Percentiles rank a stretch among this genome's conserved stretches.
These are phyloP conservation scores for Zaprionus vittiger DNA, from an alignment of 1,140 invertebrate genomes.

Conservation along the genomic window DNA sequence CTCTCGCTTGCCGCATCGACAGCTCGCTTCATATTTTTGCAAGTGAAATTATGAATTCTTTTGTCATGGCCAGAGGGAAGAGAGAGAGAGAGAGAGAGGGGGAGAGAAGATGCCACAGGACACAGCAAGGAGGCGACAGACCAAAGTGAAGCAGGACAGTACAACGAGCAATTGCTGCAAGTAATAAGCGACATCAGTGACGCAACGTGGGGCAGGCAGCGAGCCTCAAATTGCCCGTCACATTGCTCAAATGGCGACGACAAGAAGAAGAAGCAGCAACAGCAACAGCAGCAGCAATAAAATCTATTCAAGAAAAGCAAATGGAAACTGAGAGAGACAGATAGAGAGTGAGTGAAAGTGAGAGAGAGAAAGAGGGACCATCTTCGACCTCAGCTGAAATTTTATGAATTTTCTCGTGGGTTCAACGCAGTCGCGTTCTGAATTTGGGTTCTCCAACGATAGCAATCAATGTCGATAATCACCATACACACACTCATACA, in stretches of 20 bases:
- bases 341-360: not conserved
- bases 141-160: not conserved
- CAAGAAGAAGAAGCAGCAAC: not conserved
- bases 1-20: not conserved
- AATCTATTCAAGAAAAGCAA: conserved; percentile 7
- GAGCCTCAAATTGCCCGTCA: conserved; percentile 29
- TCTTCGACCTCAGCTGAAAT: conserved; percentile 1
- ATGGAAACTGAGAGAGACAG: not conserved
- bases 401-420: conserved; percentile 1
- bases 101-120: not conserved
- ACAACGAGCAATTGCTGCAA: conserved; percentile 36
- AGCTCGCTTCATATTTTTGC: conserved; percentile 31
- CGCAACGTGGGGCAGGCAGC: conserved; percentile 15
- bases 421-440: not conserved
- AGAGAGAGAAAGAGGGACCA: not conserved
- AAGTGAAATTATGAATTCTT: conserved; percentile 54
- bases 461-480: conserved; percentile 37
- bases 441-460: conserved; percentile 23
- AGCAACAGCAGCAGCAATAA: conserved; percentile 1
- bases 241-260: conserved; percentile 15
- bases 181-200: conserved; percentile 44
- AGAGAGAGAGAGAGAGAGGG: not conserved
- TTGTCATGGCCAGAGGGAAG: conserved; percentile 16
- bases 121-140: not conserved
- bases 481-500: conserved; percentile 9